Base-by-base conservation (phyloP, 92 coral and sea anemone species). In the Desmophyllum pertusum region DNA sequence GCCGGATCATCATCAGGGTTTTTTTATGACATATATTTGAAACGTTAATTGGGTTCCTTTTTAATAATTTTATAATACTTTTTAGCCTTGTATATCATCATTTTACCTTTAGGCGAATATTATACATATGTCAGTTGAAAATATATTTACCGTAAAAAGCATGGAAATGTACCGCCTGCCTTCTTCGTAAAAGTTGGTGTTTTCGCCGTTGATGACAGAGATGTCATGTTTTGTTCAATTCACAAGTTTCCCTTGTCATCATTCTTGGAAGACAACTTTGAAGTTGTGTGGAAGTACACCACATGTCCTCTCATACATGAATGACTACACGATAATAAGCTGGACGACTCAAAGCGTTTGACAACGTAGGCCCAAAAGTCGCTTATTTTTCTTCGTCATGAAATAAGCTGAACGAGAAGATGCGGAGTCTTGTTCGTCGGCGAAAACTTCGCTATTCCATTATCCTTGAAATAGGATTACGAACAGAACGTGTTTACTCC, bases 221-320 rank as follows among this genome's bases (percentile, higher is more conserved):
- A n/a, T n/a, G n/a, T n/a, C n/a, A n/a, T n/a, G 43, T 41, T 41
- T 69, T 69, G 45, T 37, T 18, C 19, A 70, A 13, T 41, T 10
- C 75, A 39, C 33, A 40, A 46, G 14, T 29, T 27, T 9, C 77
- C 55, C 13, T 42, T 72, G 6, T 17, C 73, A 3, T 17, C 36
- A 25, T 46, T 40, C 10, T 30, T 31, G 23, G 31, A 3, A 27
- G 61, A 14, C 77, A 27, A 0, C n/a, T 23, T 73, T 73, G 38
- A 43, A 73, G 55, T 73, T 73, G n/a, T 27, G 77, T 73, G 3
- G 77, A 73, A 13, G 59, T 73, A 15, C 77, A 73, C 77, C 77
- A 73, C 15, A 8, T 30, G 15, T 25, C n/a, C 10, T 27, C 76
- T 41, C 36, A 70, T 19, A 42, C 76, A 70, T 19, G 6, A 5